Base-by-base conservation (phyloP, 1,140 invertebrate genomes). In the Drosophila nigrodunni region DNA sequence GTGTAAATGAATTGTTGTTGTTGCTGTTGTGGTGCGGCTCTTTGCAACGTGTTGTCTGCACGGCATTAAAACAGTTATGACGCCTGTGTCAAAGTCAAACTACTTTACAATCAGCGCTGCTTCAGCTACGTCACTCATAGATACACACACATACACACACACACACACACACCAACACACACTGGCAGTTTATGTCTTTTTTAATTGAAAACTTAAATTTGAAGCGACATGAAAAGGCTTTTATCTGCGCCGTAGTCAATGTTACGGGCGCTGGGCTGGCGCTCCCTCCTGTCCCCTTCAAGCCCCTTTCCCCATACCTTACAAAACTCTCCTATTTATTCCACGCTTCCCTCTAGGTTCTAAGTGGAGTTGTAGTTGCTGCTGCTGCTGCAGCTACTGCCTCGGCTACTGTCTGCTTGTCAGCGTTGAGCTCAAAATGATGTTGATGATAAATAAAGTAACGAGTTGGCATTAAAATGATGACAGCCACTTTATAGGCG, bases 131-230 rank as follows among this genome's bases (percentile, higher is more conserved):
- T 85, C 82, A 85, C 74, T 80, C 72, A 71, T 73, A 82, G 68
- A 72, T 50, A 70, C 64, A 66, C 67, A 65, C 34, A 41, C 35
- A 54, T 13, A 47, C 18, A 37, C 1, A 15, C 18, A n/a, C 13
- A 41, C 8, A 67, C 8, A 47, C 30, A 62, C 18, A n/a, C 11
- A 41, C 8, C 62, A 7, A 47, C 30, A 62, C 13, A 41, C 50
- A 61, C 15, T 34, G 55, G 41, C 44, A 71, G 66, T 89, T 89
- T 85, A 89, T 89, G 85, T 89, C 85, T 89, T 89, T 89, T 89
- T 89, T 89, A 89, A 89, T 89, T 89, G 85, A 89, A 89, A 89
- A 89, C 85, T 89, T 89, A 89, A 89, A 89, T 89, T 89, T 89
- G 80, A 90, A 89, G 86, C 85, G 85, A 89, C 85, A 89, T 89